A percentile compares a stretch with the other conserved stretches of the same genome.
Evolutionary conservation across 2,888 invertebrate genomes (phyloP).

Genomic region (Chymomyza procnemis): DNA sequence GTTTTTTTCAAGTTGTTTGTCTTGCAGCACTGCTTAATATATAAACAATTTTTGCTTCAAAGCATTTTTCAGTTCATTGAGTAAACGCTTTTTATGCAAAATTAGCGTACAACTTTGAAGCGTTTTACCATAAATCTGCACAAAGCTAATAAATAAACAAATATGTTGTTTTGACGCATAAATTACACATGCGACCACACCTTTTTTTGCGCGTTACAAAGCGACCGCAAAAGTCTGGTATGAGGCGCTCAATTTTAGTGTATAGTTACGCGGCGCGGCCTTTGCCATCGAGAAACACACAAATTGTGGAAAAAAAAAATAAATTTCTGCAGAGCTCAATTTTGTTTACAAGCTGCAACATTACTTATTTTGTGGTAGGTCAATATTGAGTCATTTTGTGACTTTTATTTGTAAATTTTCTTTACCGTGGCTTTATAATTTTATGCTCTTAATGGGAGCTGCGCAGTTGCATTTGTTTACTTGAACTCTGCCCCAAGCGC

Average conservation of each 20-base stretch:
- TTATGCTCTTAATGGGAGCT: background rate
- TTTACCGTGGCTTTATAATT: background rate
- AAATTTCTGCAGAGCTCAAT: slow-evolving; percentile 15
- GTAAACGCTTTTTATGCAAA: too few species aligned
- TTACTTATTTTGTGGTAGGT: slow-evolving; percentile 9
- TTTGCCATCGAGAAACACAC: slow-evolving; percentile 37
- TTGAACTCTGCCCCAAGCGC: background rate
- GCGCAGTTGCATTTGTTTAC: background rate
- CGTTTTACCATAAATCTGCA: too few species aligned
- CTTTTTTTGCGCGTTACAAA: too few species aligned
- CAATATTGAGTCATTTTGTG: background rate
- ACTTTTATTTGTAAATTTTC: background rate
- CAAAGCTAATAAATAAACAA: too few species aligned
- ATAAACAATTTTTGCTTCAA: too few species aligned
- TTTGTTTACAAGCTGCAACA: slow-evolving; percentile 21
- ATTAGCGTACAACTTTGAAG: too few species aligned
- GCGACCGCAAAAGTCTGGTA: background rate
- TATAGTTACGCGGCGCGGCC: slow-evolving; percentile 53
- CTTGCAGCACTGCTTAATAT: too few species aligned
- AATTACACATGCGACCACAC: too few species aligned
- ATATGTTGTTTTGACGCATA: too few species aligned
- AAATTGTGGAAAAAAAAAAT: background rate
- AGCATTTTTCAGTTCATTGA: too few species aligned
- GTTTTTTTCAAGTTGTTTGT: too few species aligned
- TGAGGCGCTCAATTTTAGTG: slow-evolving; percentile 25